Evolutionary conservation across 2,888 invertebrate genomes (phyloP).

Genomic region (Rhamnusium bicolor): DNA sequence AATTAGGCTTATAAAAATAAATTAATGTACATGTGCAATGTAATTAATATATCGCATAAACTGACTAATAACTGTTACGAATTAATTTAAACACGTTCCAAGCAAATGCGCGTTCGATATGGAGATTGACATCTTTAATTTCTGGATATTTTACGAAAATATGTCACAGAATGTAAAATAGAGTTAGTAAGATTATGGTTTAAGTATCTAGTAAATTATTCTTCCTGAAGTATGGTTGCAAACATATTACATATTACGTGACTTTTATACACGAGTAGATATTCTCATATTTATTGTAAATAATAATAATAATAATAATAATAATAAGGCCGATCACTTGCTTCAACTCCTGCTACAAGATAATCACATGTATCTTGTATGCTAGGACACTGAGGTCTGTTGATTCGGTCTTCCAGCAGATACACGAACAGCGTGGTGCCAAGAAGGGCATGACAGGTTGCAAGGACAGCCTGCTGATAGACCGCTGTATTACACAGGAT

Average conservation of each 20-base stretch:
- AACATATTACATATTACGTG: not conserved
- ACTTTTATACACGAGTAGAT: not conserved
- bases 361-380: no score
- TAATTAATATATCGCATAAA: not conserved
- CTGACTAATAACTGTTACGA: not conserved
- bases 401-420: no score
- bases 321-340: no score
- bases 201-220: not conserved
- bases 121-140: not conserved
- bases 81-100: conserved; percentile 6
- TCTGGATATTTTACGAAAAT: not conserved
- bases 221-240: not conserved
- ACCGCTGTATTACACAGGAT: no score
- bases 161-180: not conserved
- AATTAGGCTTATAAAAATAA: conserved; percentile 10
- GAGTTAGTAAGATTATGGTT: not conserved
- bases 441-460: no score
- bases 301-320: no score
- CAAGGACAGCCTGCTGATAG: no score
- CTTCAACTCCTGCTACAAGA: no score
- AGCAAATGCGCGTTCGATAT: not conserved
- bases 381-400: no score
- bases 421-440: no score
- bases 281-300: not conserved
- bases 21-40: not conserved